phyloP scores from a whole-genome alignment of 2,113 vertebrate species.

The Scomber colias region DNA sequence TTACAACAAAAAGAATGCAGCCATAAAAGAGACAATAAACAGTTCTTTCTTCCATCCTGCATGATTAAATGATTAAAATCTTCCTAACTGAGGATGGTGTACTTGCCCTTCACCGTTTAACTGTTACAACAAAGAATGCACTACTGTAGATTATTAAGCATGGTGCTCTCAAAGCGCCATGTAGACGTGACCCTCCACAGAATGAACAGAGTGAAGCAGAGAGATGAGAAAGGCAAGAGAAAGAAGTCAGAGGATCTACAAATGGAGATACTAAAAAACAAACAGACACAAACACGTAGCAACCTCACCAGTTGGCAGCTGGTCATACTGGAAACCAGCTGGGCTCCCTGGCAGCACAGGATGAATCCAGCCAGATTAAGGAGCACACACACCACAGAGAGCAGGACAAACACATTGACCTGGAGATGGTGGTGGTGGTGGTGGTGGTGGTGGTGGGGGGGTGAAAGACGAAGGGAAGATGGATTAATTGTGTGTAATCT shows the following conservation, averaged over 20 bases:
- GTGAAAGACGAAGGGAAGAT: background rate
- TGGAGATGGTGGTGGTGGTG: constrained; percentile 68
- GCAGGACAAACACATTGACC: constrained; percentile 90
- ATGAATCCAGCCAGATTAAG: constrained; percentile 90
- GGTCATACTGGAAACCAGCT: constrained; percentile 88
- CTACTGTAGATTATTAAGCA: background rate
- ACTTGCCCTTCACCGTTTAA: background rate
- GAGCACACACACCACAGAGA: constrained; percentile 89
- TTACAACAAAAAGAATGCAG: no score
- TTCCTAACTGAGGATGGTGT: background rate
- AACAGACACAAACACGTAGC: background rate
- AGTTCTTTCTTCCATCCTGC: no score
- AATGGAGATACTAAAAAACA: background rate
- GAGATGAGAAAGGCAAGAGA: background rate
- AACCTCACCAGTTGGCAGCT: constrained; percentile 87
- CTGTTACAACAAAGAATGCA: background rate
- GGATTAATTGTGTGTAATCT: constrained; percentile 12
- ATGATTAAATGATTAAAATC: no score
- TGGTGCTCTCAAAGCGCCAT: background rate
- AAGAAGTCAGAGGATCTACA: background rate
- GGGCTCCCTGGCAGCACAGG: constrained; percentile 88
- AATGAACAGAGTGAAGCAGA: background rate
- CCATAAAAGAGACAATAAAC: no score
- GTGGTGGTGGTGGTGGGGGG: background rate
- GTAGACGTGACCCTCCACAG: background rate